Evolutionary conservation across 2,797 vertebrate species (phyloP), one percentile per base, ranked within the genome.

Genomic region (Etheostoma perlongum): DNA sequence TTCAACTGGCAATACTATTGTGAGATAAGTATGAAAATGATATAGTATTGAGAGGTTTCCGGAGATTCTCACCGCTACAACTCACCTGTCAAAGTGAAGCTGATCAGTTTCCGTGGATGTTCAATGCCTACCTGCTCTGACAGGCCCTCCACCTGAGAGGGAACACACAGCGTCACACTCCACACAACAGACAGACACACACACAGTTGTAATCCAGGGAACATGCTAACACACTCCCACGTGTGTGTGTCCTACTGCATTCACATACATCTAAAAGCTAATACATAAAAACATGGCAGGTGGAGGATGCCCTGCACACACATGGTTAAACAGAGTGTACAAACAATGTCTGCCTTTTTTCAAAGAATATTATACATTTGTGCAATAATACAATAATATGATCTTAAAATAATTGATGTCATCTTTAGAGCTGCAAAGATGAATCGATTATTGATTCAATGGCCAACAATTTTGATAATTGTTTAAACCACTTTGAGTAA

Each of bases 21-120:
- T 36, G 33, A 36, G 8, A 36, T 9, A 36, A 9, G 33, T 36
- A 36, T 9, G 8, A 8, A 2, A 1, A 30, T 30, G 27, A 30
- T 33, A 8, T 33, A 5, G 33, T 33, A 5, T 33, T 5, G 33
- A 2, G 36, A 40, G 10, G 10, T 10, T 40, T 40, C 36, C 10
- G 9, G 36, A 3, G 36, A 36, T 36, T 11, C 9, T 36, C 36
- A 36, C 9, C 36, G 9, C 9, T 40, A 12, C 9, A 40, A 40
- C 36, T 86, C 78, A 99, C 98, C 98, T 87, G 97, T 98, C 33
- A 99, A 83, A 0, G 97, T 98, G 81, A 99, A 99, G 95, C 97
- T 99, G 91, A 98, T 95, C 49, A 99, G 94, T 90, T 97, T 99
- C 46, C 96, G 95, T 52, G 95, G 96, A 76, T 97, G 96, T 33